These are phyloP conservation scores for Perognathus longimembris DNA, from an alignment of 2,113 vertebrate species.

Conservation along the genomic window DNA sequence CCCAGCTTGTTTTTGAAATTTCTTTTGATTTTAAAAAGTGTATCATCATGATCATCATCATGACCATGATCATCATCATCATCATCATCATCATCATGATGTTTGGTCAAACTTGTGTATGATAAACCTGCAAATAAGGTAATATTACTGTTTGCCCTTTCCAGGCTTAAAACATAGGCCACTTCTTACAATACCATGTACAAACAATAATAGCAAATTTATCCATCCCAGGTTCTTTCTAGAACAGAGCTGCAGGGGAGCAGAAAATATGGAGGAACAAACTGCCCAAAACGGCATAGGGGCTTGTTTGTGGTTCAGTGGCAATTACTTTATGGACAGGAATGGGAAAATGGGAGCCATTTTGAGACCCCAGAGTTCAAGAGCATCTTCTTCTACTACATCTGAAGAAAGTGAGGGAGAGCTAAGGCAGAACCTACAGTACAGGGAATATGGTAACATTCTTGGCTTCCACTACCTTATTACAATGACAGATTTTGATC, in stretches of 20 bases:
- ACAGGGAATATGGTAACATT: background rate
- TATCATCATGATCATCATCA: too few relatives aligned
- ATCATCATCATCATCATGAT: too few relatives aligned
- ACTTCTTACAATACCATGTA: background rate
- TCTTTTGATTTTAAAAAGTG: too few relatives aligned
- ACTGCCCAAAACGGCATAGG: background rate
- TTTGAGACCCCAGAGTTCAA: background rate
- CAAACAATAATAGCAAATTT: background rate
- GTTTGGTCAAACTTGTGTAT: too few relatives aligned
- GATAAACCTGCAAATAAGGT: too few relatives aligned
- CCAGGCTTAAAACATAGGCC: background rate
- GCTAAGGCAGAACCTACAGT: background rate
- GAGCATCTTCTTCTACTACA: background rate
- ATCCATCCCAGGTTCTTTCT: background rate
- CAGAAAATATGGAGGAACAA: background rate
- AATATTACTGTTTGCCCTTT: background rate
- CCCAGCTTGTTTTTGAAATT: too few relatives aligned
- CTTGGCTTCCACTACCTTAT: background rate
- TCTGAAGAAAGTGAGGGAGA: background rate
- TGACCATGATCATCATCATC: too few relatives aligned
- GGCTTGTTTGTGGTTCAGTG: background rate
- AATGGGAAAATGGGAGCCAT: slow-evolving; percentile 26
- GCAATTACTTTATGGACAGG: background rate
- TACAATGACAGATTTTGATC: slow-evolving; percentile 14
- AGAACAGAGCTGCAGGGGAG: background rate